phyloP scores from a whole-genome alignment of 2,797 vertebrate species.

The Gymnocypris eckloni region DNA sequence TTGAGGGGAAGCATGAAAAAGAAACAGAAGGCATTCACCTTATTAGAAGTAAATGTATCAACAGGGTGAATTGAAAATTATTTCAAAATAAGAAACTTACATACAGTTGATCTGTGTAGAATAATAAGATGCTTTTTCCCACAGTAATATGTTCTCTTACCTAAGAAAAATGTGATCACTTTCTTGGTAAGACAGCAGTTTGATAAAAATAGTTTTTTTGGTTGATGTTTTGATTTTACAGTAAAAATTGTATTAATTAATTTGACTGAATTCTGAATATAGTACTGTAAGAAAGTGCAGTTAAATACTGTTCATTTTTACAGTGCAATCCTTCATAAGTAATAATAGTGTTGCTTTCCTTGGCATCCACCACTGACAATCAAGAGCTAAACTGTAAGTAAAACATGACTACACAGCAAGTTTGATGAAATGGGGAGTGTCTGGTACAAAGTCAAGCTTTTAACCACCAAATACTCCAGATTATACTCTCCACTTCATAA shows the following conservation, averaged over 20 bases:
- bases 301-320: not conserved
- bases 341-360: not conserved
- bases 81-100: not conserved
- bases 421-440: slow-evolving; percentile 1
- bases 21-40: not conserved
- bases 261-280: not conserved
- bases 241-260: not conserved
- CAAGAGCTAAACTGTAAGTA: not conserved
- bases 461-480: not conserved
- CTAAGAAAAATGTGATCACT: not conserved
- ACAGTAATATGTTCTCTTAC: not conserved
- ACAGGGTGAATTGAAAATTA: not conserved
- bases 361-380: not conserved
- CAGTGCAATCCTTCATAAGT: not conserved
- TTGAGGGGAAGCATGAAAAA: not conserved
- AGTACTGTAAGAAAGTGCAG: not conserved
- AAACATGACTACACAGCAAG: not conserved
- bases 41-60: not conserved
- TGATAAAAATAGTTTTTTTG: not conserved
- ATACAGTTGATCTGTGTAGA: not conserved
- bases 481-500: slow-evolving; percentile 33
- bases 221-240: not conserved
- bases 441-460: slow-evolving; percentile 19
- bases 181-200: not conserved
- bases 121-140: not conserved